Evolutionary conservation across 2,888 invertebrate genomes (phyloP).

Genomic region (Agrilus biguttatus): DNA sequence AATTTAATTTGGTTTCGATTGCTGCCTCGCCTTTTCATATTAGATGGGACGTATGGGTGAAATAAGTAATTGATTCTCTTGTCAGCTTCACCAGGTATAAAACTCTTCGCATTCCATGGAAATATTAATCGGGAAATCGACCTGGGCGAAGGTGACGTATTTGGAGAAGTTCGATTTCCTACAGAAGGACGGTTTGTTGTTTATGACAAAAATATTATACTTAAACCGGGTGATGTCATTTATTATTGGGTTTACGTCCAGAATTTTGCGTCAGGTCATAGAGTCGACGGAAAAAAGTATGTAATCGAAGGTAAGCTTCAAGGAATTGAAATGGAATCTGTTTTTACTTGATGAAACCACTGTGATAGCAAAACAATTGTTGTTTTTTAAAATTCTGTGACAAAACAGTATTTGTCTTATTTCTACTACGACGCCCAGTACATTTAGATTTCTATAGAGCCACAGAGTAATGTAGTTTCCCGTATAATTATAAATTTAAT

Average conservation of each 20-base stretch:
- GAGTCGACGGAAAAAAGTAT: constrained; percentile 30
- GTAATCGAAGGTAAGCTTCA: constrained; percentile 29
- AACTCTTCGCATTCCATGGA: constrained; percentile 49
- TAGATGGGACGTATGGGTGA: too few relatives aligned
- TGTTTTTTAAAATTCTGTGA: too few relatives aligned
- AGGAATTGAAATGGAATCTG: too few relatives aligned
- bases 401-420: too few relatives aligned
- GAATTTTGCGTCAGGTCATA: constrained; percentile 32
- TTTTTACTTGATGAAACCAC: too few relatives aligned
- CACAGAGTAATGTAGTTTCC: too few relatives aligned
- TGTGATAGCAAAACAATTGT: too few relatives aligned
- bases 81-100: constrained; percentile 36
- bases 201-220: constrained; percentile 29
- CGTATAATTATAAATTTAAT: too few relatives aligned
- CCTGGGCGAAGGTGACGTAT: constrained; percentile 38
- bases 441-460: too few relatives aligned
- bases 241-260: constrained; percentile 48
- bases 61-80: constrained; percentile 14
- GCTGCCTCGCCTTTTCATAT: too few relatives aligned
- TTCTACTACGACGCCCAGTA: too few relatives aligned
- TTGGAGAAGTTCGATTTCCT: constrained; percentile 32
- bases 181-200: constrained; percentile 37
- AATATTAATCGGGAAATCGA: constrained; percentile 42
- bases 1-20: too few relatives aligned
- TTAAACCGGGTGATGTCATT: constrained; percentile 41